These are phyloP conservation scores for Boloria selene DNA, from an alignment of 2,888 invertebrate species.

Conservation along the genomic window DNA sequence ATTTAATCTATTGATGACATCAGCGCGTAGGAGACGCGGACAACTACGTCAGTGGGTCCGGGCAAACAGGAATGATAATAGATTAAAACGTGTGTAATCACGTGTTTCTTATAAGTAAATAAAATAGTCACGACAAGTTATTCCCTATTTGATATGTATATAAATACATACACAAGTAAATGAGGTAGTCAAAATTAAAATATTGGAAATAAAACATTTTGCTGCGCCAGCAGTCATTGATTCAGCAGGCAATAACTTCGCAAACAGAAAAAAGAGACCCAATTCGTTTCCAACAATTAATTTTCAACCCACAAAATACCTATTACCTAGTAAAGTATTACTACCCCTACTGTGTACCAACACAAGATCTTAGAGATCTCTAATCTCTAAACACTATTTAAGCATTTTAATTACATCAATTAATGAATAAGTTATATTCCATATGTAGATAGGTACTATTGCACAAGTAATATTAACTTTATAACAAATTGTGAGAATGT, in stretches of 20 bases:
- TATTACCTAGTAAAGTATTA: too few species aligned
- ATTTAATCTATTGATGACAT: slow-evolving; percentile 41
- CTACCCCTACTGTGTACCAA: too few species aligned
- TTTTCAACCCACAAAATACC: too few species aligned
- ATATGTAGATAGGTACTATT: background rate
- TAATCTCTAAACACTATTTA: background rate
- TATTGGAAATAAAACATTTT: background rate
- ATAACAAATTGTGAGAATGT: slow-evolving; percentile 6
- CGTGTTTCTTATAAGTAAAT: background rate
- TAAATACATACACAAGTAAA: too few species aligned
- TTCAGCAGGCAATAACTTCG: slow-evolving; percentile 19
- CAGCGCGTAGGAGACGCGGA: slow-evolving; percentile 39
- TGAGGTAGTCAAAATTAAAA: background rate
- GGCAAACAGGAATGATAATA: slow-evolving; percentile 21
- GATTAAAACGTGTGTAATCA: slow-evolving; percentile 24
- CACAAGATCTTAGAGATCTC: background rate
- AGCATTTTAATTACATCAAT: background rate
- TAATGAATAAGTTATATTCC: slow-evolving; percentile 1
- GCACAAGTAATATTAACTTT: slow-evolving; percentile 4
- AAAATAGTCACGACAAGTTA: background rate
- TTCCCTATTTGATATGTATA: background rate
- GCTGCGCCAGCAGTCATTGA: slow-evolving; percentile 25
- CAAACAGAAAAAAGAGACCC: background rate
- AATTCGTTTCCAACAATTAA: too few species aligned
- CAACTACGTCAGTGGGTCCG: slow-evolving; percentile 27